Percentiles rank a stretch among this genome's conserved stretches.
Evolutionary conservation across 2,797 vertebrate genomes (phyloP).

Genomic region (Spinibarbus caldwelli): DNA sequence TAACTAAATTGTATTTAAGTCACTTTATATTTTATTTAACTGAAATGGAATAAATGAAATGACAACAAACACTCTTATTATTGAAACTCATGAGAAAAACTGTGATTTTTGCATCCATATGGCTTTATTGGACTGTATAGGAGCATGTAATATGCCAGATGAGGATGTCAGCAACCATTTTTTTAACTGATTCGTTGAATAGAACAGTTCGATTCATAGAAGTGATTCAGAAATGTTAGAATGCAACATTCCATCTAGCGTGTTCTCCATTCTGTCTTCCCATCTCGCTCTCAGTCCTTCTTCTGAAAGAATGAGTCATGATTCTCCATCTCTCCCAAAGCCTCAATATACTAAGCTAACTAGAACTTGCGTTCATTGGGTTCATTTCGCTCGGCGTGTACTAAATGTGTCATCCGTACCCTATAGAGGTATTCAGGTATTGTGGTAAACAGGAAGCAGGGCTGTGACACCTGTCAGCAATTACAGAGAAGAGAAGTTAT

Average conservation of each 20-base stretch:
- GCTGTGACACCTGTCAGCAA: slow-evolving; percentile 73
- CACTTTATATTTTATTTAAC: background rate
- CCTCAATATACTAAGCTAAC: background rate
- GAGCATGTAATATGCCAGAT: background rate
- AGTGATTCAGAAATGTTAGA: background rate
- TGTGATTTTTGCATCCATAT: background rate
- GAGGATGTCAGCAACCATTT: background rate
- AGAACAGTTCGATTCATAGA: too few relatives aligned
- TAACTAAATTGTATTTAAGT: background rate
- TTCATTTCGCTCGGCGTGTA: background rate
- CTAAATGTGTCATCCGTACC: slow-evolving; percentile 19
- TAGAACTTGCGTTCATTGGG: background rate
- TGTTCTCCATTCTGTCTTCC: background rate
- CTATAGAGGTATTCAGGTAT: slow-evolving; percentile 26
- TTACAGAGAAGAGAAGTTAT: slow-evolving; percentile 70
- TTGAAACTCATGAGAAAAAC: background rate
- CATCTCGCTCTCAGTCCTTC: background rate
- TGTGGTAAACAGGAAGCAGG: slow-evolving; percentile 63
- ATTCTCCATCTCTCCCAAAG: background rate
- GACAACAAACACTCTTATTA: background rate
- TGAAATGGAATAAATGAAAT: background rate
- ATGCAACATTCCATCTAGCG: background rate
- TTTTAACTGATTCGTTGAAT: background rate
- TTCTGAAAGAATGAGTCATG: background rate
- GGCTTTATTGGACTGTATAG: background rate